phyloP scores from a whole-genome alignment of 2,888 invertebrate species.

The Drosophila kanekoi region DNA sequence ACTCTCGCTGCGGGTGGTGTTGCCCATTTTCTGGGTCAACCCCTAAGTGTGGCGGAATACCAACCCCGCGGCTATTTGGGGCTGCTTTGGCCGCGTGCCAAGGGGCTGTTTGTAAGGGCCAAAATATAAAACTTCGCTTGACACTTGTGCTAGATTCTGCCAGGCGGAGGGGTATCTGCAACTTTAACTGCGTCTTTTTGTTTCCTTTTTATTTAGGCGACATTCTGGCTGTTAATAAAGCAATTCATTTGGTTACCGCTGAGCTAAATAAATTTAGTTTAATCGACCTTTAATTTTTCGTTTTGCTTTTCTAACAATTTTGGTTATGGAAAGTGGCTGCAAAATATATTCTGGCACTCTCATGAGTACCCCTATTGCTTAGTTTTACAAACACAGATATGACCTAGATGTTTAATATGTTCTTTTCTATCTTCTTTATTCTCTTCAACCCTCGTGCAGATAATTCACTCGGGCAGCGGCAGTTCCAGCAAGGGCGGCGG shows the following conservation, averaged over 20 bases:
- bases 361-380: constrained; percentile 14
- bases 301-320: not conserved
- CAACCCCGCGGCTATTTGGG: constrained; percentile 12
- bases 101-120: constrained; percentile 56
- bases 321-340: not conserved
- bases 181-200: constrained; percentile 26
- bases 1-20: constrained; percentile 23
- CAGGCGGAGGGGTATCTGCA: constrained; percentile 22
- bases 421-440: constrained; percentile 31
- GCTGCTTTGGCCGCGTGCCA: constrained; percentile 68
- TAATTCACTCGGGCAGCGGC: constrained; percentile 87
- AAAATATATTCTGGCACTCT: not conserved
- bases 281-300: too few relatives aligned
- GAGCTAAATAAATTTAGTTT: constrained; percentile 7
- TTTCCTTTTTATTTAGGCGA: constrained; percentile 13
- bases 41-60: constrained; percentile 14
- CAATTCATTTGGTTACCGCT: constrained; percentile 17
- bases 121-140: constrained; percentile 61
- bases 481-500: constrained; percentile 86
- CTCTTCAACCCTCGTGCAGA: constrained; percentile 85
- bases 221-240: constrained; percentile 32
- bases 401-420: constrained; percentile 30
- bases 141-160: constrained; percentile 54
- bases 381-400: constrained; percentile 4
- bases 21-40: constrained; percentile 51